phyloP scores from a whole-genome alignment of 2,797 vertebrate genomes.

The Eurystomus glaucurus region DNA sequence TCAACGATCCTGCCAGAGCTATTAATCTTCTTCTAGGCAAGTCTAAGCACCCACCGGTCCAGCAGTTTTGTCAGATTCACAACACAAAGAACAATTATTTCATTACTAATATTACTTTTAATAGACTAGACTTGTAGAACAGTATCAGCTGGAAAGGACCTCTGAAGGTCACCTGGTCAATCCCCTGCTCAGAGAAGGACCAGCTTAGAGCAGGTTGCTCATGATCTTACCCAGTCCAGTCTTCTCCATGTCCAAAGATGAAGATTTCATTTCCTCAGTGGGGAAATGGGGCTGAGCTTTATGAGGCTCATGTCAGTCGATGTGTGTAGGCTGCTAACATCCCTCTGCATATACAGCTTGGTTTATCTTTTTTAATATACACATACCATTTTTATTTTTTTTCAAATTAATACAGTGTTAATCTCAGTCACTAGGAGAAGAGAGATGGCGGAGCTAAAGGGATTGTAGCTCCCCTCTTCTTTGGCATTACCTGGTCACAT shows the following conservation, averaged over 20 bases:
- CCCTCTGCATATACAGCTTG: not conserved
- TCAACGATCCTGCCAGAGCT: not conserved
- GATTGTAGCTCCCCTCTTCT: conserved; percentile 17
- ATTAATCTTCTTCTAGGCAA: not conserved
- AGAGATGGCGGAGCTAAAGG: not conserved
- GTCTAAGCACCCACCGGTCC: not conserved
- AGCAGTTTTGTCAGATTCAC: not conserved
- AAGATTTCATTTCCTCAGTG: too few species aligned
- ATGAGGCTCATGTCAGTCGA: too few species aligned
- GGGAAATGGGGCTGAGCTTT: too few species aligned
- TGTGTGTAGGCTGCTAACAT: too few species aligned
- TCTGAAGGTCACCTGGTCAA: too few species aligned
- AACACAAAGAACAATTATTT: not conserved
- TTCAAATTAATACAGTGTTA: not conserved
- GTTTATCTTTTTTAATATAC: not conserved
- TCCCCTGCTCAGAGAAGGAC: too few species aligned
- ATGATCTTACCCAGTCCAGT: too few species aligned
- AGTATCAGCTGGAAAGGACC: not conserved
- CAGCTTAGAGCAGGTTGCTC: too few species aligned
- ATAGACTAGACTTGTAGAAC: not conserved
- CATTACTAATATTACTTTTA: not conserved
- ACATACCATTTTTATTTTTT: not conserved
- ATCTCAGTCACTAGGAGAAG: conserved; percentile 6
- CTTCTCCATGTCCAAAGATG: too few species aligned
- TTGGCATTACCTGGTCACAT: conserved; percentile 12